Evolutionary conservation across 1,140 invertebrate species (phyloP).

Genomic region (Mactra quadrangularis): DNA sequence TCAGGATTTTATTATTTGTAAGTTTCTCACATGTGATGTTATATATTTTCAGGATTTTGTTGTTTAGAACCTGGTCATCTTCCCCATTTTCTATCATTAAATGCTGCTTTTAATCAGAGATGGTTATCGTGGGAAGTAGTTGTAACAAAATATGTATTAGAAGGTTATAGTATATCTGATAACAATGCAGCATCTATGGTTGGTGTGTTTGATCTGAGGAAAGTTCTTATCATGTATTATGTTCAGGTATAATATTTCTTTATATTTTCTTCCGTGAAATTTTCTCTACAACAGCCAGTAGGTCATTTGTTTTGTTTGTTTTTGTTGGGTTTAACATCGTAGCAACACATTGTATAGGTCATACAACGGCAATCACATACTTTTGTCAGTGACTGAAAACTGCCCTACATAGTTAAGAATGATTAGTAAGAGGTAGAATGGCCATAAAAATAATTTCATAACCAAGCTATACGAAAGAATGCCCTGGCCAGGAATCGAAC

Average conservation of each 20-base stretch:
- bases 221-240: constrained; percentile 98
- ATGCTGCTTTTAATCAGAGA: constrained; percentile 98
- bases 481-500: too few species aligned
- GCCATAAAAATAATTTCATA: too few species aligned
- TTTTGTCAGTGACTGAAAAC: too few species aligned
- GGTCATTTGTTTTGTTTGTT: too few species aligned
- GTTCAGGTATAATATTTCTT: constrained; percentile 95
- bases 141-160: constrained; percentile 97
- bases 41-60: constrained; percentile 88
- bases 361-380: too few species aligned
- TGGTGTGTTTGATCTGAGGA: constrained; percentile 98
- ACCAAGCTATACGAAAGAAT: too few species aligned
- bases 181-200: constrained; percentile 98
- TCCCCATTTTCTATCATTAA: constrained; percentile 93
- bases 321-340: too few species aligned
- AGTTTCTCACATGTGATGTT: not conserved
- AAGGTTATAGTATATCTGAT: constrained; percentile 99
- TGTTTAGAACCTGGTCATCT: constrained; percentile 97
- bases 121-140: constrained; percentile 98
- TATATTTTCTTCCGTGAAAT: not conserved
- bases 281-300: not conserved
- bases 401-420: too few species aligned
- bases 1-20: constrained; percentile 92
- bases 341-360: too few species aligned
- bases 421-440: too few species aligned